These are phyloP conservation scores for Lepus timidus DNA, from an alignment of 2,113 vertebrate genomes.

Conservation along the genomic window DNA sequence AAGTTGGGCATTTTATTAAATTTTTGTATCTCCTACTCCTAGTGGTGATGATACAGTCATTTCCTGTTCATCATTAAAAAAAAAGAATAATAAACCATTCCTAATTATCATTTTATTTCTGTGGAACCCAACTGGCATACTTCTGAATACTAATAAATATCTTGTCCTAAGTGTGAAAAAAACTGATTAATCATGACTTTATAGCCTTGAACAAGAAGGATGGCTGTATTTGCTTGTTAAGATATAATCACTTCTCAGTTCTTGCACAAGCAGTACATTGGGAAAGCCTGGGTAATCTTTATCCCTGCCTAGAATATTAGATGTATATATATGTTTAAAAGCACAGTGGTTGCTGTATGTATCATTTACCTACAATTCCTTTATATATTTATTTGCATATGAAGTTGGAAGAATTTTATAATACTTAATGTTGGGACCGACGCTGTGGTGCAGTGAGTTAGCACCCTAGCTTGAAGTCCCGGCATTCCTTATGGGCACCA, in stretches of 20 bases:
- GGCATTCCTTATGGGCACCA: no score
- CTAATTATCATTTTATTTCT: constrained; percentile 30
- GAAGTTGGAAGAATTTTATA: not conserved
- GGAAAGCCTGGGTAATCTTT: not conserved
- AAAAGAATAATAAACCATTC: not conserved
- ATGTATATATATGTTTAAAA: constrained; percentile 51
- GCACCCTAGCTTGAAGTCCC: no score
- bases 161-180: constrained; percentile 28
- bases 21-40: constrained; percentile 72
- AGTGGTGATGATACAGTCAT: not conserved
- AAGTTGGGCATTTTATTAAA: constrained; percentile 66
- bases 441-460: no score
- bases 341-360: not conserved
- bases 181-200: constrained; percentile 39
- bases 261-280: constrained; percentile 43
- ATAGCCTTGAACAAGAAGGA: not conserved
- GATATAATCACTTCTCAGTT: not conserved
- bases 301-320: constrained; percentile 32
- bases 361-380: not conserved
- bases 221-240: not conserved
- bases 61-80: constrained; percentile 52
- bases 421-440: not conserved
- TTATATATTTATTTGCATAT: constrained; percentile 1
- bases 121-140: constrained; percentile 4
- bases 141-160: constrained; percentile 23